Percentiles rank a stretch among this genome's conserved stretches.
phyloP scores from a whole-genome alignment of 2,113 vertebrate genomes.

The Campylorhamphus procurvoides region DNA sequence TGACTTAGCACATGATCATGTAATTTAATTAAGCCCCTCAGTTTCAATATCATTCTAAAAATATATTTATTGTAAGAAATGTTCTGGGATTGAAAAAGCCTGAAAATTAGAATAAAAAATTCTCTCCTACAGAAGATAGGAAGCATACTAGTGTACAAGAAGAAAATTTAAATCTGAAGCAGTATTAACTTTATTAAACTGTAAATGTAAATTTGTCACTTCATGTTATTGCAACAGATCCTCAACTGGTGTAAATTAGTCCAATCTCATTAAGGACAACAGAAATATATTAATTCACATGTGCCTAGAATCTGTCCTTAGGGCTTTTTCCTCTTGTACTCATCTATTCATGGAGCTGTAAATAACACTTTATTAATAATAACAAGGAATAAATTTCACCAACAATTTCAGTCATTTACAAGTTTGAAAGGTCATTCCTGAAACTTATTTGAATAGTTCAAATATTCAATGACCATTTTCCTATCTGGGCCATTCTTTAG shows the following conservation, averaged over 20 bases:
- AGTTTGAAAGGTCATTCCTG: background rate
- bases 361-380: background rate
- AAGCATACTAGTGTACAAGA: background rate
- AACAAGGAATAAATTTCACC: background rate
- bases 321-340: background rate
- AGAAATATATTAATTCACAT: background rate
- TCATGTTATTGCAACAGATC: background rate
- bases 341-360: background rate
- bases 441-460: background rate
- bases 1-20: background rate
- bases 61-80: background rate
- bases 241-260: background rate
- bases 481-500: background rate
- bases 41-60: background rate
- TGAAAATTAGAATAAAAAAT: background rate
- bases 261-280: background rate
- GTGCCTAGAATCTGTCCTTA: background rate
- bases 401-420: background rate
- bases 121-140: background rate
- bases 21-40: background rate
- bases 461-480: background rate
- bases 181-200: background rate
- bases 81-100: background rate
- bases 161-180: background rate
- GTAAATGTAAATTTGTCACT: background rate